These are phyloP conservation scores for Hymenopus coronatus DNA, from an alignment of 2,888 invertebrate species.

Conservation along the genomic window DNA sequence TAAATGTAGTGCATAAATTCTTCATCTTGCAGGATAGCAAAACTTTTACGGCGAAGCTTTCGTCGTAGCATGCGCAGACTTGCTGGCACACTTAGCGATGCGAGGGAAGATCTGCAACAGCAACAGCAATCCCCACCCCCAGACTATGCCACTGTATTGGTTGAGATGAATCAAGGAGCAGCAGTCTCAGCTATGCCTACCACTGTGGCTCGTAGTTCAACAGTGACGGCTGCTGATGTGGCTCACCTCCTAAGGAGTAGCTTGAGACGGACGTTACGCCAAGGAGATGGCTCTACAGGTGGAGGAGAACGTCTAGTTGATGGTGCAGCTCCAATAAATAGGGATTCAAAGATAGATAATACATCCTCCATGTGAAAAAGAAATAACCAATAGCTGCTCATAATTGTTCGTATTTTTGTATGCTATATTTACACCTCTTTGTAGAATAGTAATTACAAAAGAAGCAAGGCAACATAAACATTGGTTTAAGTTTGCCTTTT, in stretches of 20 bases:
- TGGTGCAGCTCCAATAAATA: background rate
- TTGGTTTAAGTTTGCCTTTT: background rate
- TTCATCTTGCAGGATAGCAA: constrained; percentile 58
- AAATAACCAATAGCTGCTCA: background rate
- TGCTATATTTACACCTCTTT: background rate
- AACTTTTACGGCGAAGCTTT: constrained; percentile 71
- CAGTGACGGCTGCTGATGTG: constrained; percentile 56
- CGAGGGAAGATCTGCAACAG: constrained; percentile 41
- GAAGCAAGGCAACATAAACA: background rate
- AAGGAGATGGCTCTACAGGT: background rate
- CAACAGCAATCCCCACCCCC: constrained; percentile 51
- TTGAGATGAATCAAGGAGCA: constrained; percentile 53
- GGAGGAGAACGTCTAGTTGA: background rate
- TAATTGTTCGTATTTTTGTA: background rate
- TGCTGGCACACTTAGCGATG: constrained; percentile 53
- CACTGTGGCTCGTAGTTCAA: constrained; percentile 40
- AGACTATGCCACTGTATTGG: constrained; percentile 60
- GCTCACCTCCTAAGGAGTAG: constrained; percentile 58
- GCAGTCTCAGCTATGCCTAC: background rate
- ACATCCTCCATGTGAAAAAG: background rate
- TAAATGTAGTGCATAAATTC: constrained; percentile 1
- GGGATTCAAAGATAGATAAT: background rate
- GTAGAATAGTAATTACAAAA: background rate
- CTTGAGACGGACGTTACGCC: constrained; percentile 47
- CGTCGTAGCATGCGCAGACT: constrained; percentile 74